Conservation (phyloP, 2,888 invertebrate genomes). For the Piscicola geometra region DNA sequence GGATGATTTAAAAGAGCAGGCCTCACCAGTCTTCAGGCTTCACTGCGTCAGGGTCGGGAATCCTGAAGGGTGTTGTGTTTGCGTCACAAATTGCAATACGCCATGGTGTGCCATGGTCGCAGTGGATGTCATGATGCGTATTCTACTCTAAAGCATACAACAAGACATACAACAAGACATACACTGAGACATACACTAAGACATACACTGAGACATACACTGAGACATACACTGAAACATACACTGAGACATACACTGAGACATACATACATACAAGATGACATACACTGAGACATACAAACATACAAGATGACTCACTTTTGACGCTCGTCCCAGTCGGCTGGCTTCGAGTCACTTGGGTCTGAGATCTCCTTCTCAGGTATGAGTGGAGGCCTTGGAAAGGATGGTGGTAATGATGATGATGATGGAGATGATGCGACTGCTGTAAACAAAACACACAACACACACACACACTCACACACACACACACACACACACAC, state of each 20-base stretch:
- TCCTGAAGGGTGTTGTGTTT: conserved; percentile 53
- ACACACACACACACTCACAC: conserved; percentile 23
- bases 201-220: no score
- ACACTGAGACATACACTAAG: no score
- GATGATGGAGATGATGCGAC: not conserved
- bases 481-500: conserved; percentile 12
- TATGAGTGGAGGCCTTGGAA: conserved; percentile 84
- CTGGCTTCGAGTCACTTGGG: conserved; percentile 73
- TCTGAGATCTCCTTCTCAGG: conserved; percentile 91
- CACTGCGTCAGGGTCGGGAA: conserved; percentile 77
- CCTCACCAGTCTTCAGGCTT: conserved; percentile 84
- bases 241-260: no score
- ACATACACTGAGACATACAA: no score
- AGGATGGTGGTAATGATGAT: no score
- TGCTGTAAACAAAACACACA: no score
- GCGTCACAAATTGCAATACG: conserved; percentile 8
- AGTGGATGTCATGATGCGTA: not conserved
- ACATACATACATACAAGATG: not conserved
- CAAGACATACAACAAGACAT: not conserved
- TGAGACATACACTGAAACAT: no score
- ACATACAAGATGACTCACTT: no score
- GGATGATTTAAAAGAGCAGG: not conserved
- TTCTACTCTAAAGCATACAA: no score
- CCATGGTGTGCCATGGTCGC: not conserved
- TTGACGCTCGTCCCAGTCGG: conserved; percentile 92